Percentiles rank a stretch among this genome's conserved stretches.
Conservation (phyloP, 2,888 invertebrate genomes). For the Nymphalis polychloros region DNA sequence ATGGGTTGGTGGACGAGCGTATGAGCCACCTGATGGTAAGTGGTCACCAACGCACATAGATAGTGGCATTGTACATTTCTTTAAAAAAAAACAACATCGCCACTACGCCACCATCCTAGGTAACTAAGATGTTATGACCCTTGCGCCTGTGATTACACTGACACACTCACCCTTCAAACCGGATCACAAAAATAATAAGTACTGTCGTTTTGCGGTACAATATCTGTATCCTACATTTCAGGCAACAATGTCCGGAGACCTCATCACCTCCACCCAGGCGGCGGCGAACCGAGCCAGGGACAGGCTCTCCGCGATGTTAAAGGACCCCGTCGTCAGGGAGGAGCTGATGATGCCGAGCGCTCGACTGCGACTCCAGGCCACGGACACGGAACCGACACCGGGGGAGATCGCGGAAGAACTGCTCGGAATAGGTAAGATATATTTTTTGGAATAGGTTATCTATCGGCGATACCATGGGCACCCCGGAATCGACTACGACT, state of each 20-base stretch:
- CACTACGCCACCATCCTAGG: too few relatives aligned
- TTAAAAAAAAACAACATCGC: too few relatives aligned
- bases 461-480: not conserved
- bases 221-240: conserved; percentile 45
- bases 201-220: too few relatives aligned
- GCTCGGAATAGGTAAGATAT: conserved; percentile 63
- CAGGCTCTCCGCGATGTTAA: conserved; percentile 51
- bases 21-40: too few relatives aligned
- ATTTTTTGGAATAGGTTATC: too few relatives aligned
- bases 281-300: conserved; percentile 83
- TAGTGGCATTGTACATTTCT: too few relatives aligned
- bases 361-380: conserved; percentile 51
- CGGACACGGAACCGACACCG: conserved; percentile 50
- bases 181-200: too few relatives aligned
- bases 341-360: conserved; percentile 61
- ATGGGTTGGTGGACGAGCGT: too few relatives aligned
- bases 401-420: conserved; percentile 63
- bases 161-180: too few relatives aligned
- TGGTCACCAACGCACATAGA: too few relatives aligned
- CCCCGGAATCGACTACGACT: not conserved
- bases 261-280: conserved; percentile 83
- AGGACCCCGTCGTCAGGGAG: conserved; percentile 45
- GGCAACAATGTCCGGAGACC: conserved; percentile 88
- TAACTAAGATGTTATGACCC: too few relatives aligned
- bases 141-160: too few relatives aligned